Evolutionary conservation across 2,888 invertebrate genomes (phyloP).

Genomic region (Ellobium chinense): DNA sequence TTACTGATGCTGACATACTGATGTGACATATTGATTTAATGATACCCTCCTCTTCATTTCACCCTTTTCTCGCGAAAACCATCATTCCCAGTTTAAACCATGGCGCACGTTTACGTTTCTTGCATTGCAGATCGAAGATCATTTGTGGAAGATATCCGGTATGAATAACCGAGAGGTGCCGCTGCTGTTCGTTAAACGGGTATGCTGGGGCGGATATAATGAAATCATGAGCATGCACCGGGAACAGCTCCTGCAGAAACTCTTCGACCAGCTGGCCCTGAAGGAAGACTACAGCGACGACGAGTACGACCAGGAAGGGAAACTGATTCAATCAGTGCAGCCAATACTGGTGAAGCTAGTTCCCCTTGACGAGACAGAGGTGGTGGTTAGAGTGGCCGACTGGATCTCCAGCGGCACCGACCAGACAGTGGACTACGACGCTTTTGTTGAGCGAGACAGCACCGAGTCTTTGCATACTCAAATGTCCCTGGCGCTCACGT

Average conservation of each 20-base stretch:
- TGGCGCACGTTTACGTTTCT: too few species aligned
- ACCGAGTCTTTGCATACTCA: not conserved
- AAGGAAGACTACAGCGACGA: not conserved
- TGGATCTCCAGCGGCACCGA: not conserved
- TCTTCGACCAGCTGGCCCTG: not conserved
- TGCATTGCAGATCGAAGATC: conserved; percentile 35
- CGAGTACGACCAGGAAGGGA: not conserved
- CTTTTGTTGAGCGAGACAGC: not conserved
- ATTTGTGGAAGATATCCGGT: conserved; percentile 6
- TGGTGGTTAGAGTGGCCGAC: conserved; percentile 1
- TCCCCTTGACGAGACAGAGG: not conserved
- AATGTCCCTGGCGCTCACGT: not conserved
- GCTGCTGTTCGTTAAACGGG: conserved; percentile 14
- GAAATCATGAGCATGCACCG: conserved; percentile 17
- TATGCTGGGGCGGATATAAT: conserved; percentile 8
- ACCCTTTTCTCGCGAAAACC: too few species aligned
- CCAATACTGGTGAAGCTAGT: not conserved
- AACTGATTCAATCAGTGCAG: not conserved
- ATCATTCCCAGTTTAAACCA: too few species aligned
- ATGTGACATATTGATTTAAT: too few species aligned
- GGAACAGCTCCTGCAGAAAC: not conserved
- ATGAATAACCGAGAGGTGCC: conserved; percentile 39
- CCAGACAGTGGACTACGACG: not conserved
- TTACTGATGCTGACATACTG: too few species aligned
- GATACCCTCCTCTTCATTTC: too few species aligned